Evolutionary conservation across 2,888 invertebrate genomes (phyloP), one percentile per base, ranked within the genome.

Genomic region (Tachina fera): DNA sequence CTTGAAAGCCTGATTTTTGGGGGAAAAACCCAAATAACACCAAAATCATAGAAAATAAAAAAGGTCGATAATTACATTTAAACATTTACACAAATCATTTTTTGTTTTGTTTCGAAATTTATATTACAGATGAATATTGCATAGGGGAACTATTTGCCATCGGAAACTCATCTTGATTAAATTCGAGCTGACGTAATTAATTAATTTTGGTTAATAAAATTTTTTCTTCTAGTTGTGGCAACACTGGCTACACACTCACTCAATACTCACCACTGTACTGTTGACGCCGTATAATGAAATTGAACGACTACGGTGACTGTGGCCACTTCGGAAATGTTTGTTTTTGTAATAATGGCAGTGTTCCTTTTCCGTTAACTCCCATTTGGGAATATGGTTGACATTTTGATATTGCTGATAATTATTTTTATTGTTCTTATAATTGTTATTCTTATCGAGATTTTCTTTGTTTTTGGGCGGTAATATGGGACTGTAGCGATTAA

Each of bases 401-500:
- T 80, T 67, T 77, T 86, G 58, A 77, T 67, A 9, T 47, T 76
- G 65, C 47, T 63, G 56, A 41, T 22, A 16, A 61, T 75, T 84
- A 31, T 87, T 87, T 53, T 88, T 88, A 61, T 87, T 87, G 78
- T 72, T 87, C n/a, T 83, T 72, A n/a, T 67, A 65, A 9, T 81
- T 83, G n/a, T 83, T 72, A 9, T 65, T 56, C 76, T 87, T 84
- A 84, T 88, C 85, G 83, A 87, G 85, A 86, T 87, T 87, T 47
- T 63, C 49, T 51, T 77, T 72, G 70, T 61, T 78, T 74, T 89
- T 90, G 45, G 90, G 87, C 19, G 90, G 90, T 65, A 91, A 86
- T 88, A 92, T 92, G 60, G 92, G 92, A 87, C 92, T 92, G 61
- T 88, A 90, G 83, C 88, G 88, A 63, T 84, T 88, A n/a, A 89